Base-by-base conservation (phyloP, 2,888 invertebrate genomes). In the Nesidiocoris tenuis region DNA sequence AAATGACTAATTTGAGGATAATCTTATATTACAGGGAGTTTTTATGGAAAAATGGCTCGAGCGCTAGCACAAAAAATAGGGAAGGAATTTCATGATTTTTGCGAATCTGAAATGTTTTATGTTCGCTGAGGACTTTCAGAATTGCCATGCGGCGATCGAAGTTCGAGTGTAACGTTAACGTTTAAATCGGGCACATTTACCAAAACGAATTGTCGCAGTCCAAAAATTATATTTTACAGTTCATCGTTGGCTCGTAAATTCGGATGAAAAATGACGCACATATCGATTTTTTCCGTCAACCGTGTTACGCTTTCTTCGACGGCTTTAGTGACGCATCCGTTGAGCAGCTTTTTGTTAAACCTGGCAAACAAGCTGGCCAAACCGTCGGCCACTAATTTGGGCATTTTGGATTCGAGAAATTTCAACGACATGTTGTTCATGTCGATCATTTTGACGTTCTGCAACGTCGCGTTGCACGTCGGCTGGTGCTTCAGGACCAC, bases 231-330 rank as follows among this genome's bases (percentile, higher is more conserved):
- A 19, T 22, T 12, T 72, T 39, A 72, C 39, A 72, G 39, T 16
- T 72, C 72, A 19, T 72, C 72, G 5, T 72, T 72, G 1, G 39
- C 54, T 3, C 72, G 72, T 12, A 72, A 39, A 21, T 72, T 61
- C 5, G 72, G 72, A 63, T 72, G 61, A 18, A 72, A 72, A 54
- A 72, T 72, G 9, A 25, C 61, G 72, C 72, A 72, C 54, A 72
- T 19, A 21, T 72, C 72, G 16, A 63, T 39, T 19, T 19, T 63
- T 55, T 61, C 72, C 1, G 19, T 39, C 19, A 63, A 25, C 16
- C 17, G 25, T 17, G 17, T n/a, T 7, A 72, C 21, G 19, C 61
- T 63, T 17, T 63, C 72, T 61, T 72, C 72, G 1, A 72, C 72
- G 9, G 72, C 72, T 54, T 39, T 61, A 39, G 54, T 22, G 39